phyloP scores from a whole-genome alignment of 2,888 invertebrate species.

The Leptopilina myrica region DNA sequence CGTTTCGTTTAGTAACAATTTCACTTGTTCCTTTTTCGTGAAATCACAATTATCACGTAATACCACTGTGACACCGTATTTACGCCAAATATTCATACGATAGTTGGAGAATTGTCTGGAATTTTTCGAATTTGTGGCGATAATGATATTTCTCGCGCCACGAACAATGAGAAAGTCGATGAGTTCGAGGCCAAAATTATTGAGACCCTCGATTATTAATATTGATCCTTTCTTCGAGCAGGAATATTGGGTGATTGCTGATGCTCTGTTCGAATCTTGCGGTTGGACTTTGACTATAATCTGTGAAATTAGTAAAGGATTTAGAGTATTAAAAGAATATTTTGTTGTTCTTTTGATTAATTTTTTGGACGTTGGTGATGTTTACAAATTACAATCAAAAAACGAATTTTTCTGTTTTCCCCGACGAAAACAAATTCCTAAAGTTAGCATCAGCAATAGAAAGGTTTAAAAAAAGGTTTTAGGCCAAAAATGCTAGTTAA shows the following conservation, averaged over 20 bases:
- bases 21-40: slow-evolving; percentile 45
- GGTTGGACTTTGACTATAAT: slow-evolving; percentile 61
- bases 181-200: slow-evolving; percentile 76
- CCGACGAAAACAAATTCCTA: too few species aligned
- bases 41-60: slow-evolving; percentile 46
- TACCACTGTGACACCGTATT: slow-evolving; percentile 47
- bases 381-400: too few species aligned
- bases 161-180: slow-evolving; percentile 54
- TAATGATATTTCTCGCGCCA: slow-evolving; percentile 53
- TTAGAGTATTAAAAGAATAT: background rate
- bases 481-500: too few species aligned
- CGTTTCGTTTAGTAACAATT: slow-evolving; percentile 49
- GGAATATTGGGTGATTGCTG: slow-evolving; percentile 76
- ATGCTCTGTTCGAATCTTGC: slow-evolving; percentile 35
- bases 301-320: slow-evolving; percentile 41
- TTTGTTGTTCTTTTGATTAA: background rate
- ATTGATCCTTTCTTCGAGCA: slow-evolving; percentile 78
- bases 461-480: too few species aligned
- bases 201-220: slow-evolving; percentile 86
- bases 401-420: too few species aligned
- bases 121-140: slow-evolving; percentile 43
- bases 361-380: too few species aligned
- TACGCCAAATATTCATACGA: slow-evolving; percentile 49
- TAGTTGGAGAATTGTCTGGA: slow-evolving; percentile 45
- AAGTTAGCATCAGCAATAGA: too few species aligned